These are phyloP conservation scores for Callorhinus ursinus DNA, from an alignment of 2,113 vertebrate genomes.

Conservation along the genomic window DNA sequence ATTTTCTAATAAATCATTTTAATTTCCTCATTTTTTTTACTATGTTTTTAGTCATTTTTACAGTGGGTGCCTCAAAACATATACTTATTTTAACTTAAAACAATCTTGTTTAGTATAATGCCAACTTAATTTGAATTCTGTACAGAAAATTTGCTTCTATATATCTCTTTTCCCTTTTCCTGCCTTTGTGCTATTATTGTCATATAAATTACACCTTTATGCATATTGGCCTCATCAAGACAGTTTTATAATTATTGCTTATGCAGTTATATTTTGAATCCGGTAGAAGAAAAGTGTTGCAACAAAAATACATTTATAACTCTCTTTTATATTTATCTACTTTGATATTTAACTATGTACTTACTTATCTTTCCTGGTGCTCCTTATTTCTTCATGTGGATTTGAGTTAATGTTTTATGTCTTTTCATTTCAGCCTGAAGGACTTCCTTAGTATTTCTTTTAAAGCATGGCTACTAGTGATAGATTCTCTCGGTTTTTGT, in stretches of 20 bases:
- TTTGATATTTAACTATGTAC: background rate
- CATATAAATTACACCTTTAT: background rate
- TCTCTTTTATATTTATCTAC: background rate
- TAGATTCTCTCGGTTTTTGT: background rate
- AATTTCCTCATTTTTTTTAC: background rate
- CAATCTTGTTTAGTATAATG: background rate
- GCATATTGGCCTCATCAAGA: background rate
- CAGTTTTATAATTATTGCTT: background rate
- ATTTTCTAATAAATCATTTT: background rate
- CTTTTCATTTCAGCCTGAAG: background rate
- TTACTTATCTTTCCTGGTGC: background rate
- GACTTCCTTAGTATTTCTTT: background rate
- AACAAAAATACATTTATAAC: background rate
- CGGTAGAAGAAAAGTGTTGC: background rate
- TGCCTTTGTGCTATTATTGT: background rate
- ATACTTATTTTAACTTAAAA: background rate
- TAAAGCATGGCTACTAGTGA: background rate
- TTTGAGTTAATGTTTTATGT: background rate
- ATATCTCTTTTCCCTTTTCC: background rate
- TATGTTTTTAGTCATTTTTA: background rate
- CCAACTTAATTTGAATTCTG: background rate
- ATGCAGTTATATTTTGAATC: background rate
- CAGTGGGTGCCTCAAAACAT: background rate
- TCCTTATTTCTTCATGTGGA: background rate
- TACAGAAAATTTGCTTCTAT: background rate